Conservation (phyloP, 2,888 invertebrate species). For the Diplazon laetatorius region DNA sequence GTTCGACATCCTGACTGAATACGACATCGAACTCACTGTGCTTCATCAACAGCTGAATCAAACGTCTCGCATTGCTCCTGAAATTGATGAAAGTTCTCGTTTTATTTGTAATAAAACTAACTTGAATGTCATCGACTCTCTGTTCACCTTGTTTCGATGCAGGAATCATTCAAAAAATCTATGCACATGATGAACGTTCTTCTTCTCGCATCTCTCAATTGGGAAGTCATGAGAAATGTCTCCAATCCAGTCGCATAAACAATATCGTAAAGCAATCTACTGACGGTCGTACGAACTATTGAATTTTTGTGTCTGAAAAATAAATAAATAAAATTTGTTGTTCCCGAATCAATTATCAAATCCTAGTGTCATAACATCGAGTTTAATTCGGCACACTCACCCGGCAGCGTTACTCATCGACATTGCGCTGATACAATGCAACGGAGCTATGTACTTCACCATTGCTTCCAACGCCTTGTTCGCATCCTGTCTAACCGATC, state of each 20-base stretch:
- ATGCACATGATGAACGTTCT: conserved; percentile 64
- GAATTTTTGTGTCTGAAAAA: conserved; percentile 68
- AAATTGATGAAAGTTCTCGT: conserved; percentile 6
- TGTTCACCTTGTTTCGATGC: conserved; percentile 69
- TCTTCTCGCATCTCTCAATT: conserved; percentile 62
- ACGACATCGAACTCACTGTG: conserved; percentile 66
- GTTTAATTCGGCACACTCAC: conserved; percentile 20
- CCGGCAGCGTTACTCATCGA: conserved; percentile 54
- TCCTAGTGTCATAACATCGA: background rate
- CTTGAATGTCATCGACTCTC: too few relatives aligned
- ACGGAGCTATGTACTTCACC: conserved; percentile 62
- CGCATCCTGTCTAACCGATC: conserved; percentile 65
- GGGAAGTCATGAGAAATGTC: conserved; percentile 57
- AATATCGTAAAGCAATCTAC: conserved; percentile 64
- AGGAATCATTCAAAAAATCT: conserved; percentile 67
- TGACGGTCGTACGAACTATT: conserved; percentile 66
- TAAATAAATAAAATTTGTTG: conserved; percentile 2
- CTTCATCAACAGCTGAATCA: conserved; percentile 65
- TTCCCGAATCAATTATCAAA: background rate
- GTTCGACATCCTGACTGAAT: conserved; percentile 67
- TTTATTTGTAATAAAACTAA: too few relatives aligned
- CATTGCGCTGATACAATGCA: conserved; percentile 63
- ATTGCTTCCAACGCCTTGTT: conserved; percentile 68
- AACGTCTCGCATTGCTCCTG: conserved; percentile 67
- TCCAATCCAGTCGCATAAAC: conserved; percentile 62